A percentile compares a stretch with the other conserved stretches of the same genome.
Evolutionary conservation across 2,113 vertebrate species (phyloP).

Genomic region (Chaetura pelagica): DNA sequence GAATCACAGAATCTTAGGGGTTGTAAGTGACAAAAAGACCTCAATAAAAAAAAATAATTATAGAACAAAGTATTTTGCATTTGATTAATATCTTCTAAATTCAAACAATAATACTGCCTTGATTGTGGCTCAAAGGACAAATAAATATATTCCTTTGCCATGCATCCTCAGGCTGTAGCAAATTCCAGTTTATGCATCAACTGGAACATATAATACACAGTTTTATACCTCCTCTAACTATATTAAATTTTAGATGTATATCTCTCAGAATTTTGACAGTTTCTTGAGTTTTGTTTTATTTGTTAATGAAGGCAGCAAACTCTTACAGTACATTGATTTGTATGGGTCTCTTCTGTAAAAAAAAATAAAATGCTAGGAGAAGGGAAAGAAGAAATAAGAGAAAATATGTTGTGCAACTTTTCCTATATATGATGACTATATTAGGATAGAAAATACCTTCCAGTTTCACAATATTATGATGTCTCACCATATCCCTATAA

Average conservation of each 20-base stretch:
- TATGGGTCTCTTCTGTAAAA: background rate
- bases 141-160: background rate
- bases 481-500: background rate
- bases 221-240: background rate
- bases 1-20: too few relatives aligned
- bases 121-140: background rate
- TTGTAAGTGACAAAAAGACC: background rate
- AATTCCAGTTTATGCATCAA: background rate
- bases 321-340: rapidly evolving
- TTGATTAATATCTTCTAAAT: background rate
- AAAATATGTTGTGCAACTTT: background rate
- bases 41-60: background rate
- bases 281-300: background rate
- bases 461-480: background rate
- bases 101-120: background rate
- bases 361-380: background rate
- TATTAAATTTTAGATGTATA: background rate
- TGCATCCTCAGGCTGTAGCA: background rate
- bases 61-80: background rate
- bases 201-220: background rate
- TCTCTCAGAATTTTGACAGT: background rate
- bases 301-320: background rate
- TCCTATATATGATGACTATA: background rate
- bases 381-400: background rate
- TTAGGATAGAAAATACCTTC: background rate